Conservation (phyloP, 1,140 invertebrate species). For the Danaus plexippus region DNA sequence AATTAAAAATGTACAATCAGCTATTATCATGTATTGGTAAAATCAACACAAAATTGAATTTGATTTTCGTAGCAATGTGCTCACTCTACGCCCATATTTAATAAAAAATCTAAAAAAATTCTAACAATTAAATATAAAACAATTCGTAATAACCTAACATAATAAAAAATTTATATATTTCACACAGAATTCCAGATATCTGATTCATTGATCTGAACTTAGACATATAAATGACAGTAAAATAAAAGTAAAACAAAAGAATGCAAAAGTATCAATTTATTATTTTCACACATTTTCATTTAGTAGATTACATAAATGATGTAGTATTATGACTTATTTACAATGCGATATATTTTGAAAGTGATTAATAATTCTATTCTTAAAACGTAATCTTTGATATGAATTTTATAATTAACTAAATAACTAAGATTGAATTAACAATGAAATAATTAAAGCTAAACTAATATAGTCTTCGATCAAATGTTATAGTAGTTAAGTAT, state of each 20-base stretch:
- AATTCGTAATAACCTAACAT: too few species aligned
- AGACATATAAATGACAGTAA: too few species aligned
- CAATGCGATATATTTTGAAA: background rate
- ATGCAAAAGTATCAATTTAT: slow-evolving; percentile 63
- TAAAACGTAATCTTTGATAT: slow-evolving; percentile 12
- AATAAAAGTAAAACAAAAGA: slow-evolving; percentile 22
- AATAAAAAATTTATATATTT: too few species aligned
- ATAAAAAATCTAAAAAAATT: too few species aligned
- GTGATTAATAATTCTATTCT: background rate
- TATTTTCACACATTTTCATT: slow-evolving; percentile 31
- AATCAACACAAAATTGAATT: too few species aligned
- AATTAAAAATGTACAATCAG: too few species aligned
- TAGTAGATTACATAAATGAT: slow-evolving; percentile 31
- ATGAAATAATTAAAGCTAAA: slow-evolving; percentile 17
- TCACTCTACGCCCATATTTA: too few species aligned
- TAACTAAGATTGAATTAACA: slow-evolving; percentile 1
- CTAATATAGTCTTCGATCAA: slow-evolving; percentile 23
- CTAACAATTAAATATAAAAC: too few species aligned
- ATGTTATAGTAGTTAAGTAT: slow-evolving; percentile 15
- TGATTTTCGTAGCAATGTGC: too few species aligned
- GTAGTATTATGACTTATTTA: slow-evolving; percentile 14
- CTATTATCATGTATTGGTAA: too few species aligned
- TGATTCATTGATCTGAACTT: too few species aligned
- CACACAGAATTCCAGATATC: too few species aligned
- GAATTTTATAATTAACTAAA: slow-evolving; percentile 5